These are phyloP conservation scores for Acleris emargana DNA, from an alignment of 2,888 invertebrate species.

Conservation along the genomic window DNA sequence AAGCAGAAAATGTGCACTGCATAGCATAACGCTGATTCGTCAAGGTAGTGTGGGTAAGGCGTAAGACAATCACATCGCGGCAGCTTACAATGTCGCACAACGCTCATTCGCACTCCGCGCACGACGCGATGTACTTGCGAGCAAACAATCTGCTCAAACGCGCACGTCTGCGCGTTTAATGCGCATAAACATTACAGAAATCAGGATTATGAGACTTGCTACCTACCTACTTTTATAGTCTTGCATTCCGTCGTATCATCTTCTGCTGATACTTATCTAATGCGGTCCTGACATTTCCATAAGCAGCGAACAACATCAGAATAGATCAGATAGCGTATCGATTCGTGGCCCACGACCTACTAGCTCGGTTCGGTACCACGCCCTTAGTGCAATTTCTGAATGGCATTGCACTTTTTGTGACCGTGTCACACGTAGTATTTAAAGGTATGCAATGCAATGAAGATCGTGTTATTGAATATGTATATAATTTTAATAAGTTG, in stretches of 20 bases:
- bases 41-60: slow-evolving; percentile 21
- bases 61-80: slow-evolving; percentile 37
- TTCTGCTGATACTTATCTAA: slow-evolving; percentile 47
- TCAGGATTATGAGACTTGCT: slow-evolving; percentile 54
- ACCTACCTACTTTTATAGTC: slow-evolving; percentile 40
- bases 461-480: slow-evolving; percentile 5
- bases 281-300: slow-evolving; percentile 34
- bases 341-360: slow-evolving; percentile 22
- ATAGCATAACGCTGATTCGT: slow-evolving; percentile 22
- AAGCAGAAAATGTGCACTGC: too few species aligned
- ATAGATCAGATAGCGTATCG: slow-evolving; percentile 21
- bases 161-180: slow-evolving; percentile 43
- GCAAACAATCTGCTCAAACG: slow-evolving; percentile 60
- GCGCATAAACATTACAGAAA: slow-evolving; percentile 68
- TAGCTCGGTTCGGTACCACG: slow-evolving; percentile 9
- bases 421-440: neutral
- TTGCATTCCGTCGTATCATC: slow-evolving; percentile 48
- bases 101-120: slow-evolving; percentile 60
- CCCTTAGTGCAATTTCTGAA: slow-evolving; percentile 18
- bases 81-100: slow-evolving; percentile 45
- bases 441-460: slow-evolving; percentile 5
- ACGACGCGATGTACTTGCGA: slow-evolving; percentile 46
- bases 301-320: slow-evolving; percentile 30
- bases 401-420: slow-evolving; percentile 7
- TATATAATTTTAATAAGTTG: slow-evolving; percentile 1